A percentile compares a stretch with the other conserved stretches of the same genome.
Conservation (phyloP, 64 coral and sea anemone species). For the Actinia equina region DNA sequence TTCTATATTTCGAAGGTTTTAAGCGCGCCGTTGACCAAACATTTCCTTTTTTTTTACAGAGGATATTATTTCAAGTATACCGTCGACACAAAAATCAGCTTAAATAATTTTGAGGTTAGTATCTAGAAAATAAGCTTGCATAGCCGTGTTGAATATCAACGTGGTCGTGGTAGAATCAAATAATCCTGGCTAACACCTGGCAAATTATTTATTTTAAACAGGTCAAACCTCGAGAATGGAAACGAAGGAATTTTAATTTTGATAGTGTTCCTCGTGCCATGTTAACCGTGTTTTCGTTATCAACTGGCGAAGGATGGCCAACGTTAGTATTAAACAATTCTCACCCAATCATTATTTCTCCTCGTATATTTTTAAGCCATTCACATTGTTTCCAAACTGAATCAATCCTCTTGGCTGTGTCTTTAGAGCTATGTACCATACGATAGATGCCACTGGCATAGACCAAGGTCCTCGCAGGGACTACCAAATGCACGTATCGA, state of each 20-base stretch:
- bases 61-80: constrained; percentile 84
- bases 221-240: constrained; percentile 61
- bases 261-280: constrained; percentile 77
- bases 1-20: no score
- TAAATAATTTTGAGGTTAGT: constrained; percentile 72
- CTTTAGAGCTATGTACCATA: constrained; percentile 86
- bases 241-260: constrained; percentile 73
- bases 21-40: neutral
- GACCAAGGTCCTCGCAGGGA: constrained; percentile 79
- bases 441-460: constrained; percentile 79
- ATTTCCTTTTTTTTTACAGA: constrained; percentile 12
- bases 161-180: neutral
- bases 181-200: neutral
- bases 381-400: no score
- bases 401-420: neutral
- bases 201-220: neutral
- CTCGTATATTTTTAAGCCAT: no score
- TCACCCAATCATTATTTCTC: no score
- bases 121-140: neutral
- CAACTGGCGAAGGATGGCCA: constrained; percentile 98
- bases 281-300: constrained; percentile 89
- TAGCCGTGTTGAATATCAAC: no score
- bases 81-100: constrained; percentile 41
- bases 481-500: constrained; percentile 77
- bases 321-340: constrained; percentile 54